Conservation (phyloP, 2,888 invertebrate species). For the Thumatha senex region DNA sequence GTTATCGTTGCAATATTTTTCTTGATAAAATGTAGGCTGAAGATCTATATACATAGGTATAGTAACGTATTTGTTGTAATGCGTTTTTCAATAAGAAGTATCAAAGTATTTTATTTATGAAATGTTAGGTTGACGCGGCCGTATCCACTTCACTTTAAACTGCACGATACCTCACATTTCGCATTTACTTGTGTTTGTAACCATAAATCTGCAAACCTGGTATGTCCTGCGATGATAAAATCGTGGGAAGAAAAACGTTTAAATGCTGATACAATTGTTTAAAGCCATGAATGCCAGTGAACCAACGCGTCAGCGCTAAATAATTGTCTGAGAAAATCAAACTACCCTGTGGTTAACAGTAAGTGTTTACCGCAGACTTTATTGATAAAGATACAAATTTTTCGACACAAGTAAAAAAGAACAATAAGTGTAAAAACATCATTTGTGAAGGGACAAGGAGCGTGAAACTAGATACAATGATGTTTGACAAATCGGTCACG, state of each 20-base stretch:
- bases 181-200: conserved; percentile 44
- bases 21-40: too few relatives aligned
- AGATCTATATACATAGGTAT: too few relatives aligned
- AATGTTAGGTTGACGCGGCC: too few relatives aligned
- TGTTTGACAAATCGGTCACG: conserved; percentile 57
- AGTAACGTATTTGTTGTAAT: too few relatives aligned
- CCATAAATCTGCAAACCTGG: conserved; percentile 64
- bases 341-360: conserved; percentile 24
- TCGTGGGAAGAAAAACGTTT: conserved; percentile 74
- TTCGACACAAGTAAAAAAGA: conserved; percentile 18
- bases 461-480: conserved; percentile 58
- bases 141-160: background rate
- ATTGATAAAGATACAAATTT: conserved; percentile 16
- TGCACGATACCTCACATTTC: conserved; percentile 23
- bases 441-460: conserved; percentile 61
- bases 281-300: conserved; percentile 65
- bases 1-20: too few relatives aligned
- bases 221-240: conserved; percentile 58
- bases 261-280: conserved; percentile 67
- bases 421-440: conserved; percentile 47
- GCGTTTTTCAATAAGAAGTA: too few relatives aligned
- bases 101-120: too few relatives aligned
- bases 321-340: conserved; percentile 47
- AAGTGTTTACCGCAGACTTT: conserved; percentile 21
- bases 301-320: conserved; percentile 56